Conservation (phyloP, 2,113 vertebrate genomes). For the Pardalotus punctatus region DNA sequence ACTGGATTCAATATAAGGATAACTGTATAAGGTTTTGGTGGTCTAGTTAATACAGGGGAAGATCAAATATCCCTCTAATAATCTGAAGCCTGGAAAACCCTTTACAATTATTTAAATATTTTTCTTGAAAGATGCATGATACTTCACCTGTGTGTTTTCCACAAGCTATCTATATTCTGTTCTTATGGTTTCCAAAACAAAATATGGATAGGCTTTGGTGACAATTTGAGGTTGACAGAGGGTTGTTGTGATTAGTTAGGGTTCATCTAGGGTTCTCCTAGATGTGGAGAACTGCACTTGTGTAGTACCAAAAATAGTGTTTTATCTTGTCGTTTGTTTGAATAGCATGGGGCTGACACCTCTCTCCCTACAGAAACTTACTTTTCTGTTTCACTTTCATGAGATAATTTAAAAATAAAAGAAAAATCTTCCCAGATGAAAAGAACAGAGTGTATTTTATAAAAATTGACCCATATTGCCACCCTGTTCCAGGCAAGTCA, state of each 20-base stretch:
- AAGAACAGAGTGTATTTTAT: neutral
- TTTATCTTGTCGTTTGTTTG: neutral
- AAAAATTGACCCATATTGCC: neutral
- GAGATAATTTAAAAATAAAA: neutral
- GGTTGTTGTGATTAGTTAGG: neutral
- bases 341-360: neutral
- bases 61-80: neutral
- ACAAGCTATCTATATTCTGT: neutral
- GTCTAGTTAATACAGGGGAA: neutral
- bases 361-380: neutral
- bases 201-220: neutral
- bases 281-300: neutral
- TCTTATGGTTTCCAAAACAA: neutral
- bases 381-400: neutral
- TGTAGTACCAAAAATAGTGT: neutral
- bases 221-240: neutral
- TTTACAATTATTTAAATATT: neutral
- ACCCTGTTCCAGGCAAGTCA: neutral
- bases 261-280: neutral
- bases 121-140: neutral
- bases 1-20: neutral
- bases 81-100: neutral
- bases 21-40: neutral
- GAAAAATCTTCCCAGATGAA: neutral
- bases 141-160: neutral